Evolutionary conservation across 1,140 invertebrate genomes (phyloP), one percentile per base, ranked within the genome.

Genomic region (Drosophila bocqueti): DNA sequence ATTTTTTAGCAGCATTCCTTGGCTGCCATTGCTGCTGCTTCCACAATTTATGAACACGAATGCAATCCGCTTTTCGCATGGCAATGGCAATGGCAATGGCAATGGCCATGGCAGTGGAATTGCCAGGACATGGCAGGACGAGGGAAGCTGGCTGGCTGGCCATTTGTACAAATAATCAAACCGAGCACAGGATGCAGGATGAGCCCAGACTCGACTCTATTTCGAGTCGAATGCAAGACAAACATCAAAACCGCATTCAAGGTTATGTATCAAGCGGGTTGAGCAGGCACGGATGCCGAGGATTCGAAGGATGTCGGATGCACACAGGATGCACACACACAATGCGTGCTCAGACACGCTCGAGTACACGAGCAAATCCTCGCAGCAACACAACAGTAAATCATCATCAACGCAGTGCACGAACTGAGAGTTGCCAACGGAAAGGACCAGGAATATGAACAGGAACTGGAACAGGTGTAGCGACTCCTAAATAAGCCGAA

Each of bases 161-260:
- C 86, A 91, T 91, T 91, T 91, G 83, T 91, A 91, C 86, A 91
- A 91, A 91, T 91, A 91, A 82, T 73, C 79, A 85, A 89, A 81
- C 77, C 83, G 76, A 40, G 61, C 43, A 24, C 24, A 46, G 66
- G 52, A 18, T 58, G 50, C 43, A 34, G 52, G 58, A 43, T 45
- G 34, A 31, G 45, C 18, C 13, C 26, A 50, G 66, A 79, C 71
- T 74, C 55, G 66, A 79, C 71, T 69, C 55, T 61, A 71, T 62
- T 78, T 78, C 68, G 82, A 79, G 79, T 81, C 71, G 68, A 89
- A 90, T 90, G 81, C 76, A 90, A 84, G 69, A 64, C 77, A 90
- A 81, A 89, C 81, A 89, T 90, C 82, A 79, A 83, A 83, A 83
- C 90, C 79, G 82, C 90, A 90, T 91, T 91, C 89, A 91, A 91